These are phyloP conservation scores for Stenurella melanura DNA, from an alignment of 2,888 invertebrate genomes.

Conservation along the genomic window DNA sequence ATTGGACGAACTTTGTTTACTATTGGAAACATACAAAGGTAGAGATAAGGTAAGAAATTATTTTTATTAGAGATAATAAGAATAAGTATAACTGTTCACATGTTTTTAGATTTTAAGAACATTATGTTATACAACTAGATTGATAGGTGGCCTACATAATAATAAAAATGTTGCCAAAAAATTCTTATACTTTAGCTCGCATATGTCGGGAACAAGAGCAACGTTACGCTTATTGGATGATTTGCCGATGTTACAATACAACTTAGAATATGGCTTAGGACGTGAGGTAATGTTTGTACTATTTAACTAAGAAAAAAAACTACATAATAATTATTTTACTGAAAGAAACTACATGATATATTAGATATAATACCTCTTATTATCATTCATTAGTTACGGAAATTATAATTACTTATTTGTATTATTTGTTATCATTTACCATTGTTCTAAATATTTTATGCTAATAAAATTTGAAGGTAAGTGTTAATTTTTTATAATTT, in stretches of 20 bases:
- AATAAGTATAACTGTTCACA: slow-evolving; percentile 28
- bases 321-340: too few relatives aligned
- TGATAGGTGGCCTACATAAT: slow-evolving; percentile 80
- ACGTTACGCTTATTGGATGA: slow-evolving; percentile 90
- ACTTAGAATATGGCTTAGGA: slow-evolving; percentile 84
- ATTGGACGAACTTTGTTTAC: slow-evolving; percentile 77
- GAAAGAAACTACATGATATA: too few relatives aligned
- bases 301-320: too few relatives aligned
- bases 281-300: slow-evolving; percentile 71
- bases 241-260: slow-evolving; percentile 85
- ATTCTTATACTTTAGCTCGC: slow-evolving; percentile 79
- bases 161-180: slow-evolving; percentile 78
- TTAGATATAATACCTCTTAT: slow-evolving; percentile 10
- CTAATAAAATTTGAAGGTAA: neutral
- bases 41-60: slow-evolving; percentile 83
- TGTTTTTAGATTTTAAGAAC: slow-evolving; percentile 81
- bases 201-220: slow-evolving; percentile 84
- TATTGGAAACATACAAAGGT: slow-evolving; percentile 88
- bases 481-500: too few relatives aligned
- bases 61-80: neutral
- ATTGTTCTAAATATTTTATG: neutral
- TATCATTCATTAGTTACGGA: neutral
- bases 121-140: slow-evolving; percentile 85
- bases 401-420: neutral
- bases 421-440: neutral